phyloP scores from a whole-genome alignment of 1,140 invertebrate genomes.

The Rhizoglyphus robini region DNA sequence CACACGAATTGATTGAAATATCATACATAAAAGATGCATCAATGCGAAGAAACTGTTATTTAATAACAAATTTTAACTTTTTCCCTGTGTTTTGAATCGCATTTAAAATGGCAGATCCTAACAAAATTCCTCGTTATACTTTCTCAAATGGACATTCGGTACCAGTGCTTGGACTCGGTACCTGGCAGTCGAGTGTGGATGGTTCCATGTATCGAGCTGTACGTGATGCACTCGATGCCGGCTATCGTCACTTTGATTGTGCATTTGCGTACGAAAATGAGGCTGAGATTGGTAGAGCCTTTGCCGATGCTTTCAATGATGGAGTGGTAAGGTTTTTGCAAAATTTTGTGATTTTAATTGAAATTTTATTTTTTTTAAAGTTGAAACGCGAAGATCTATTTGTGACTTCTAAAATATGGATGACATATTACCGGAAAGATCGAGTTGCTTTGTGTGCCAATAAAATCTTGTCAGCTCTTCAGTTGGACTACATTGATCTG shows the following conservation, averaged over 20 bases:
- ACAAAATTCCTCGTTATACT: constrained; percentile 9
- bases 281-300: constrained; percentile 59
- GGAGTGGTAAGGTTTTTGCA: constrained; percentile 45
- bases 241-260: constrained; percentile 58
- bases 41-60: too few species aligned
- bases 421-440: constrained; percentile 48
- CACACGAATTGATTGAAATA: too few species aligned
- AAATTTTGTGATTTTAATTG: not conserved
- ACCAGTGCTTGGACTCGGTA: constrained; percentile 57
- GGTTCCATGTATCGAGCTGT: constrained; percentile 19
- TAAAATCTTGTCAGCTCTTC: constrained; percentile 41
- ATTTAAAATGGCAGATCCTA: constrained; percentile 17
- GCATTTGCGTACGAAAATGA: constrained; percentile 71
- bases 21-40: too few species aligned
- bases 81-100: too few species aligned
- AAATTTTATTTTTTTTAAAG: constrained; percentile 20
- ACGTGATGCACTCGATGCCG: not conserved
- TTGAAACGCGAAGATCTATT: constrained; percentile 69
- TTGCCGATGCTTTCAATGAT: constrained; percentile 52
- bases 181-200: constrained; percentile 36
- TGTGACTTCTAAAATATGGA: constrained; percentile 51
- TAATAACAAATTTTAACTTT: too few species aligned
- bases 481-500: constrained; percentile 23
- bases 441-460: constrained; percentile 46
- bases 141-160: constrained; percentile 43